phyloP scores from a whole-genome alignment of 2,888 invertebrate species.

The Stenotaenia linearis region DNA sequence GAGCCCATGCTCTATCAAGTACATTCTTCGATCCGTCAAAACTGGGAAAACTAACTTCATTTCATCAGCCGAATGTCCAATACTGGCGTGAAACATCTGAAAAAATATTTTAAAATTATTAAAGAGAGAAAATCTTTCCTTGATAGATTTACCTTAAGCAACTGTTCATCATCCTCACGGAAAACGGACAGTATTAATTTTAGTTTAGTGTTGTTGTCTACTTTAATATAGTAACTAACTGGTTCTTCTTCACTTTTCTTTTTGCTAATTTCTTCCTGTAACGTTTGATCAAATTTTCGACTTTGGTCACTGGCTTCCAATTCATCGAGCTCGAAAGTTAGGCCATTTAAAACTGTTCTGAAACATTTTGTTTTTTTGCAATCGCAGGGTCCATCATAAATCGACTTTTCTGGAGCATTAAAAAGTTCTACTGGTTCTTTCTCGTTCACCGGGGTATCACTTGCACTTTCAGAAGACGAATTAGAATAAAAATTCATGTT shows the following conservation, averaged over 20 bases:
- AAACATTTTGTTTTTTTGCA: background rate
- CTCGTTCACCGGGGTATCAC: background rate
- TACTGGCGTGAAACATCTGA: slow-evolving; percentile 44
- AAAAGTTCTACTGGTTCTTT: background rate
- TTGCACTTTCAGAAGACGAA: background rate
- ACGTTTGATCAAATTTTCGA: background rate
- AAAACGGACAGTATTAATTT: slow-evolving; percentile 46
- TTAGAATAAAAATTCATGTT: background rate
- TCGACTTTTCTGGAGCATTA: background rate
- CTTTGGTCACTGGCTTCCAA: background rate
- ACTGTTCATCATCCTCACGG: slow-evolving; percentile 45
- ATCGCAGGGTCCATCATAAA: background rate
- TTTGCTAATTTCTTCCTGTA: background rate
- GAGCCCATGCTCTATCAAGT: slow-evolving; percentile 41
- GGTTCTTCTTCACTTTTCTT: background rate
- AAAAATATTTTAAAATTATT: slow-evolving; percentile 3
- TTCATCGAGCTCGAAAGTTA: background rate
- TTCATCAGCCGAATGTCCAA: slow-evolving; percentile 43
- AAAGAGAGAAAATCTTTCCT: too few relatives aligned
- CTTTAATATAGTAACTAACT: slow-evolving; percentile 35
- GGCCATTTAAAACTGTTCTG: background rate
- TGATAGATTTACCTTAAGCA: slow-evolving; percentile 47
- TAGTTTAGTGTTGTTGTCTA: slow-evolving; percentile 46
- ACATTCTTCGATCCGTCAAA: slow-evolving; percentile 43
- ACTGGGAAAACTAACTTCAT: slow-evolving; percentile 41